Evolutionary conservation across 2,797 vertebrate species (phyloP).

Genomic region (Echiichthys vipera): DNA sequence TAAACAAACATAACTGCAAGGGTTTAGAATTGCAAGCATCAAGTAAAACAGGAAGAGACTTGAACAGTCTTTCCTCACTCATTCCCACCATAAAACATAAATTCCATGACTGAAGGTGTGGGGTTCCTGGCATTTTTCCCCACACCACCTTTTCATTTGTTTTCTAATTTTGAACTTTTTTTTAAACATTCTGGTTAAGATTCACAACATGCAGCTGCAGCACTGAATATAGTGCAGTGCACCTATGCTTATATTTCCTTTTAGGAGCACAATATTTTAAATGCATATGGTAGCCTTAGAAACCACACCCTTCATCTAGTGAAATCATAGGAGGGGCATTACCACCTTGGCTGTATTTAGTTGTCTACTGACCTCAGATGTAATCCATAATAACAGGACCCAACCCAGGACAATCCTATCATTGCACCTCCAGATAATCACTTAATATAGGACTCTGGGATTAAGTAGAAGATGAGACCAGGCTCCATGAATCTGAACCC

Average conservation of each 20-base stretch:
- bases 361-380: conserved; percentile 82
- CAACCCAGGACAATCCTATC: conserved; percentile 84
- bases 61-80: conserved; percentile 31
- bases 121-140: conserved; percentile 56
- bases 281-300: conserved; percentile 74
- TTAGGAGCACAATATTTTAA: conserved; percentile 76
- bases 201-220: conserved; percentile 81
- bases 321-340: conserved; percentile 81
- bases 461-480: conserved; percentile 70
- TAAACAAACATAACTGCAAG: conserved; percentile 24
- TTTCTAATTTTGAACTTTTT: conserved; percentile 64
- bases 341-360: conserved; percentile 85
- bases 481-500: conserved; percentile 56
- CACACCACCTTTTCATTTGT: conserved; percentile 64
- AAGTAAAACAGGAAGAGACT: conserved; percentile 60
- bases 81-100: conserved; percentile 44
- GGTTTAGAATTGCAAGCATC: conserved; percentile 33
- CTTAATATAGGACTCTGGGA: conserved; percentile 73
- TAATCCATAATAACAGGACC: conserved; percentile 87
- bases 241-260: conserved; percentile 72
- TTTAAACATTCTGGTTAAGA: conserved; percentile 67
- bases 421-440: conserved; percentile 83
- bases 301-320: conserved; percentile 69
- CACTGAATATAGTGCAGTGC: conserved; percentile 28
- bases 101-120: conserved; percentile 69